Conservation (phyloP, 2,113 vertebrate species). For the Amphiprion percula region DNA sequence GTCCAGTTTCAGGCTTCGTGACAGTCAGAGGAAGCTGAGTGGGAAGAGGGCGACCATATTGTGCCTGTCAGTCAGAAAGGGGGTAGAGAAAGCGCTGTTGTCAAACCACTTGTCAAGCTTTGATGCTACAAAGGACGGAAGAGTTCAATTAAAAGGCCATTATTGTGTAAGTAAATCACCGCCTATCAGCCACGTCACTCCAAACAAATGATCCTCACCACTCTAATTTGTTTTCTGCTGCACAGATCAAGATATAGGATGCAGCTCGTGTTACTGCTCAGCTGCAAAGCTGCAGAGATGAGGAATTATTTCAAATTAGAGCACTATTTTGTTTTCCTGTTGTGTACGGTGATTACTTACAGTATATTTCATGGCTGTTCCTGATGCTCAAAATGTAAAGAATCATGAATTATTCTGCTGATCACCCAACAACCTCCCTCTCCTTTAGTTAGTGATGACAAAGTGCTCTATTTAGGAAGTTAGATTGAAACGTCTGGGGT, state of each 20-base stretch:
- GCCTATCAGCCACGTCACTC: constrained; percentile 92
- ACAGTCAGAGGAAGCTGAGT: constrained; percentile 44
- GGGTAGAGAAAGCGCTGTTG: constrained; percentile 84
- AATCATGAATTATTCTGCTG: constrained; percentile 69
- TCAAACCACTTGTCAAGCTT: constrained; percentile 87
- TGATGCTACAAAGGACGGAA: constrained; percentile 91
- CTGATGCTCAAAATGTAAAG: constrained; percentile 45
- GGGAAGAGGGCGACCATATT: constrained; percentile 49
- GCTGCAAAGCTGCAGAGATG: constrained; percentile 27
- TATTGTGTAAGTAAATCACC: constrained; percentile 94
- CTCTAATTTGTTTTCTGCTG: constrained; percentile 90
- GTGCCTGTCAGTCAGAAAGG: constrained; percentile 86
- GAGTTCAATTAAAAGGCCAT: constrained; percentile 97
- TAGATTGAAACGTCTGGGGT: constrained; percentile 79
- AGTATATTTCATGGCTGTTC: constrained; percentile 10
- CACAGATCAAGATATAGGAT: constrained; percentile 83
- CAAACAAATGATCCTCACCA: constrained; percentile 91
- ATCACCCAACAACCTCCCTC: constrained; percentile 49
- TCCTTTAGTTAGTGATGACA: constrained; percentile 75
- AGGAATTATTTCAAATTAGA: constrained; percentile 52
- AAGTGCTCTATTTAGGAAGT: constrained; percentile 83
- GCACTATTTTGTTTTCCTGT: constrained; percentile 48
- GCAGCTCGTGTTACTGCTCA: not conserved
- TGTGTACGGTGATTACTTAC: constrained; percentile 34
- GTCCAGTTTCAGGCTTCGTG: constrained; percentile 48